Evolutionary conservation across 2,888 invertebrate genomes (phyloP).

Genomic region (Epirrhoe tristata): DNA sequence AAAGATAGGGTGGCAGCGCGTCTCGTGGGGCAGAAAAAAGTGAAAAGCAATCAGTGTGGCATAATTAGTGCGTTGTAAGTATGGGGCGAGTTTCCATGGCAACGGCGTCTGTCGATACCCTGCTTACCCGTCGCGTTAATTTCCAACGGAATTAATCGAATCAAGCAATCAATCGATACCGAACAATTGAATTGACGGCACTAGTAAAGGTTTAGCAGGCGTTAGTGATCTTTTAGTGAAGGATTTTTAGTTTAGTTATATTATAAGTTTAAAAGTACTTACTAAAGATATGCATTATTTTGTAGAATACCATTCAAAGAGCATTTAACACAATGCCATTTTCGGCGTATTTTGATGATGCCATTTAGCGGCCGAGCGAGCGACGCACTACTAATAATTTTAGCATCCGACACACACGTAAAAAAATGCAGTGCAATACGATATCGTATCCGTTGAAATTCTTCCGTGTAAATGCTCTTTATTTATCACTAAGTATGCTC

Average conservation of each 20-base stretch:
- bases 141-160: slow-evolving; percentile 83
- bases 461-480: too few relatives aligned
- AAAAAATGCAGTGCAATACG: too few relatives aligned
- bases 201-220: slow-evolving; percentile 40
- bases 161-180: slow-evolving; percentile 73
- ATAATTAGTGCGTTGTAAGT: slow-evolving; percentile 85
- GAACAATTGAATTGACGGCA: slow-evolving; percentile 64
- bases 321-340: too few relatives aligned
- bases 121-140: slow-evolving; percentile 82
- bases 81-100: slow-evolving; percentile 82
- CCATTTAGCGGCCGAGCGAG: too few relatives aligned
- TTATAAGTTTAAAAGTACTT: too few relatives aligned
- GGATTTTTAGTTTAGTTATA: neutral
- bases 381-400: too few relatives aligned
- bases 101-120: slow-evolving; percentile 80
- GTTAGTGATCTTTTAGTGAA: slow-evolving; percentile 16
- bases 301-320: too few relatives aligned
- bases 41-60: slow-evolving; percentile 85
- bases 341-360: too few relatives aligned
- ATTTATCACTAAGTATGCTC: too few relatives aligned
- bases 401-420: too few relatives aligned
- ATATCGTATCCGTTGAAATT: too few relatives aligned
- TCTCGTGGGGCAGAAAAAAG: slow-evolving; percentile 82
- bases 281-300: too few relatives aligned
- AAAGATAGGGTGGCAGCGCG: slow-evolving; percentile 73